Base-by-base conservation (phyloP, 2,113 vertebrate species). In the Lophotis ruficrista region DNA sequence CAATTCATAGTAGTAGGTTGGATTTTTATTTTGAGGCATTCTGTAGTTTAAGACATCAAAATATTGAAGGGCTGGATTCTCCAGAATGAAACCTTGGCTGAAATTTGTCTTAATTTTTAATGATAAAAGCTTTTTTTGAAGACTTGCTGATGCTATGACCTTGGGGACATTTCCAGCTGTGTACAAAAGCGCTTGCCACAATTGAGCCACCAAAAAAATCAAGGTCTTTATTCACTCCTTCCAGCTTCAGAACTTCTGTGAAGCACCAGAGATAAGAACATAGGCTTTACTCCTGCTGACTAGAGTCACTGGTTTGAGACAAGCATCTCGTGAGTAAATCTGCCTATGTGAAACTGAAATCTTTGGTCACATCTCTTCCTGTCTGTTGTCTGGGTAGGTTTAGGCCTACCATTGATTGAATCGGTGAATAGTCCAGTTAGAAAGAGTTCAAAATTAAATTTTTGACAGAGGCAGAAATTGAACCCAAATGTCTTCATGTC, bases 101-200 rank as follows among this genome's bases (percentile, higher is more conserved):
- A 78, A 66, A 84, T 78, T 68, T 70, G 8, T 51, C 88, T 92
- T 60, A 86, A 86, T 90, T 92, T 94, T 96, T 94, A 90, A 90
- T 84, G 64, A 64, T 75, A 68, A 94, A 89, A 86, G 43, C 33
- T 69, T 90, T 83, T 65, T 81, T 17, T 87, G 65, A 65, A 71
- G 35, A 31, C 20, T 92, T 89, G 53, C 48, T 87, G 83, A 62
- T 94, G 75, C 69, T 92, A 3, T 86, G 68, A 86, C 76, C 79
- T 57, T 5, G 2, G 53, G 27, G 47, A 60, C 35, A 27, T 83
- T 75, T 83, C 35, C 79, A 92, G 33, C 38, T 75, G 6, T 23
- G 14, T 62, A 65, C 38, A 82, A 79, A 90, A 47, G 48, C 4
- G 1, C n/a, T 79, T 37, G 69, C 54, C 86, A 84, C 33, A 79